Evolutionary conservation across 2,113 vertebrate species (phyloP).

Genomic region (Macrotis lagotis): DNA sequence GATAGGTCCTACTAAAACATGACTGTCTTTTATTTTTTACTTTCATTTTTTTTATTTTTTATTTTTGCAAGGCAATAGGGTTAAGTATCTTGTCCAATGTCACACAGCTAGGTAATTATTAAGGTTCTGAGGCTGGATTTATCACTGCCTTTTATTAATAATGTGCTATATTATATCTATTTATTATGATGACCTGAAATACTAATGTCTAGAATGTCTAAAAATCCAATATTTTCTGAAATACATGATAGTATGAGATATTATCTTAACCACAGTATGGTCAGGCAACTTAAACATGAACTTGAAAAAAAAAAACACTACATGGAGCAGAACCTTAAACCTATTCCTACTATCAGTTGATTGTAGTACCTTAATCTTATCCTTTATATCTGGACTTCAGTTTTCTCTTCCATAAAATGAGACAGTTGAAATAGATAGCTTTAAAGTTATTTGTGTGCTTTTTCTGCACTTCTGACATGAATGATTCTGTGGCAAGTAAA

Average conservation of each 20-base stretch:
- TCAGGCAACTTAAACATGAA: not conserved
- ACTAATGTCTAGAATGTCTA: too few species aligned
- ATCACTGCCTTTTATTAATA: too few species aligned
- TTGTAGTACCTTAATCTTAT: not conserved
- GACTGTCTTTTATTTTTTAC: too few species aligned
- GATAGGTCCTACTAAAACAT: too few species aligned
- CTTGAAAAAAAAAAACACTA: too few species aligned
- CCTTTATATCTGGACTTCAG: not conserved
- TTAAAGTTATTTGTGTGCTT: not conserved
- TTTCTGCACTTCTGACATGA: not conserved
- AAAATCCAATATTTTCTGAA: not conserved
- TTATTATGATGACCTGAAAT: too few species aligned
- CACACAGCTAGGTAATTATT: too few species aligned
- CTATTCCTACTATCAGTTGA: not conserved
- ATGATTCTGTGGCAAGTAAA: not conserved
- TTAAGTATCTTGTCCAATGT: too few species aligned
- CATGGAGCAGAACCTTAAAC: not conserved
- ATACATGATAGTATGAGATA: not conserved
- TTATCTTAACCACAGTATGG: not conserved
- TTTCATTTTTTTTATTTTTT: too few species aligned
- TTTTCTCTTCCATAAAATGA: not conserved
- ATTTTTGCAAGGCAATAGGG: too few species aligned
- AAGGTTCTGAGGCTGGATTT: too few species aligned
- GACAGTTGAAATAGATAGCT: not conserved
- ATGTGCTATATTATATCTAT: too few species aligned